Evolutionary conservation across 2,113 vertebrate genomes (phyloP).

Genomic region (Fulmarus glacialis): DNA sequence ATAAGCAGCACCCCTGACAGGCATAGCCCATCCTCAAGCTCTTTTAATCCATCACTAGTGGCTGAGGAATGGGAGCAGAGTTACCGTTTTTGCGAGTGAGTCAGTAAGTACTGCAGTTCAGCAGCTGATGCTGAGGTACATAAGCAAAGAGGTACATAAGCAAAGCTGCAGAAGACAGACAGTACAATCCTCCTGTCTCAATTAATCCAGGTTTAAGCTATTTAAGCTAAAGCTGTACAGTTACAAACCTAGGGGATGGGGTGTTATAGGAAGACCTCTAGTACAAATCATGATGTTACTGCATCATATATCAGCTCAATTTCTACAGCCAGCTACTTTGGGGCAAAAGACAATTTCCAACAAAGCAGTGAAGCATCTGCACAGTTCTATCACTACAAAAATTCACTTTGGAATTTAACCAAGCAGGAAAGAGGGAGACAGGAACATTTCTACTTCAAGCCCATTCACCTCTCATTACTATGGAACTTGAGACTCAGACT

Average conservation of each 20-base stretch:
- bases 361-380: not conserved
- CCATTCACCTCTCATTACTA: not conserved
- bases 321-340: not conserved
- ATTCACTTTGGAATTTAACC: not conserved
- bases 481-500: not conserved
- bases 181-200: not conserved
- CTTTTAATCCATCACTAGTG: not conserved
- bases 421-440: not conserved
- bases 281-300: not conserved
- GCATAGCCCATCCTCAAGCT: not conserved
- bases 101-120: not conserved
- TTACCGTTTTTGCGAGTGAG: not conserved
- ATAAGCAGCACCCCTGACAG: not conserved
- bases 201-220: not conserved
- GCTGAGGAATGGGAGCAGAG: not conserved
- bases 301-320: not conserved
- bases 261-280: not conserved
- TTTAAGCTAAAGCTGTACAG: not conserved
- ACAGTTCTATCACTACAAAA: not conserved
- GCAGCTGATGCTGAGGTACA: not conserved
- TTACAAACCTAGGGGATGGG: not conserved
- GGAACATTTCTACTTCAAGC: not conserved
- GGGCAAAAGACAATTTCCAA: not conserved
- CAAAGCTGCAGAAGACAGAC: not conserved
- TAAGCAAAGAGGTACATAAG: not conserved